A percentile compares a stretch with the other conserved stretches of the same genome.
These are phyloP conservation scores for Onychomys arenicola DNA, from an alignment of 2,797 vertebrate genomes.

Conservation along the genomic window DNA sequence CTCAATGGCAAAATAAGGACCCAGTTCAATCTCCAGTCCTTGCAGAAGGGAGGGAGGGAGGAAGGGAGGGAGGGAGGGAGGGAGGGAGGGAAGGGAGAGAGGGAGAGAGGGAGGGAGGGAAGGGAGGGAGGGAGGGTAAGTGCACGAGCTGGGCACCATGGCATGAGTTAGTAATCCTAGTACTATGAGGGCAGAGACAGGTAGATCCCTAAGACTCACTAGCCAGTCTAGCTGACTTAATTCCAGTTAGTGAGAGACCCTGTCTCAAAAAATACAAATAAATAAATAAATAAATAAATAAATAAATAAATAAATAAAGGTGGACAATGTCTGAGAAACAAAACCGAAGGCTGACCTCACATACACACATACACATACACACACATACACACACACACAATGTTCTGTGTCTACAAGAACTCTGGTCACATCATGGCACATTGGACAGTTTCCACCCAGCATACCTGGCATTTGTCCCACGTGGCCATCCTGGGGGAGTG, in stretches of 20 bases:
- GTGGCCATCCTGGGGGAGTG: background rate
- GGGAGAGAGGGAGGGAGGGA: too few relatives aligned
- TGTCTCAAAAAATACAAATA: background rate
- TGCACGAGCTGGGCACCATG: background rate
- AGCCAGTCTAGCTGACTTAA: background rate
- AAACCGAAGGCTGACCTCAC: background rate
- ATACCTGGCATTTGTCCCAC: background rate
- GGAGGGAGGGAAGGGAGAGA: too few relatives aligned
- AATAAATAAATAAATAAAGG: background rate
- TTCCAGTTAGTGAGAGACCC: background rate
- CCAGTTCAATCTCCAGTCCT: background rate
- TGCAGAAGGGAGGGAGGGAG: background rate
- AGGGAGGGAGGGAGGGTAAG: too few relatives aligned
- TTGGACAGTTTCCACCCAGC: background rate
- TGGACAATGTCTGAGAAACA: background rate
- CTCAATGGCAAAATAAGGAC: background rate
- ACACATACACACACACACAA: background rate
- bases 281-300: too few relatives aligned
- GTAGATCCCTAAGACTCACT: too few relatives aligned
- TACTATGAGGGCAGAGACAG: background rate
- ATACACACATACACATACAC: background rate
- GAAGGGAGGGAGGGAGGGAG: rapidly evolving
- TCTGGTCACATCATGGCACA: rapidly evolving
- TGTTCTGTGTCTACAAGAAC: background rate
- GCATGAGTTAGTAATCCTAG: background rate